Base-by-base conservation (phyloP, 2,888 invertebrate species). In the Sesia bembeciformis region DNA sequence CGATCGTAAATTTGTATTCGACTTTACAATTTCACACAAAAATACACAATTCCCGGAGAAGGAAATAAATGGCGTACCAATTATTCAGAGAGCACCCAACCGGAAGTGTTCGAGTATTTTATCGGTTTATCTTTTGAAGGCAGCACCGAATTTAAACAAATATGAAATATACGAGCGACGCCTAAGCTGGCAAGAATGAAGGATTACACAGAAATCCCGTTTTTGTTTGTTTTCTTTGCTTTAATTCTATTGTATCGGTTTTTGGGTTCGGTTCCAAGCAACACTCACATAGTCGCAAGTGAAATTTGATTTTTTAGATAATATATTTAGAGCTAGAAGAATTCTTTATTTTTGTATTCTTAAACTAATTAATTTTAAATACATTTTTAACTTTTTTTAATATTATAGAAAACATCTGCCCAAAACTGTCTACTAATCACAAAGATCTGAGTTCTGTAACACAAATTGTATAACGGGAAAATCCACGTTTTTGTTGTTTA, bases 201-300 rank as follows among this genome's bases (percentile, higher is more conserved):
- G 79, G 84, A 86, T 88, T 88, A 87, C 81, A 76, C 60, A 72
- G 79, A 84, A 88, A 89, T 81, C 83, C 81, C 85, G 86, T 88
- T 86, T 84, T 88, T 89, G 87, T 88, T 88, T 89, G 83, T 88
- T 86, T 88, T 84, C 86, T 87, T 87, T 81, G 61, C 63, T 58
- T 62, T 82, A 78, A 83, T 76, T 75, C 84, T 75, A 78, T 85
- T 84, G 79, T 84, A 66, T 63, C 56, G 63, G 60, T 62, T 57
- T 23, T 64, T 52, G 23, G n/a, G 40, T 52, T 52, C 39, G 52
- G n/a, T 52, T 39, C 40, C 7, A 6, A 50, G 38, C 7, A 23
- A 46, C 46, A 23, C 46, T 23, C 23, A 8, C 23, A 46, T 23
- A 46, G 8, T 8, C 8, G 23, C 23, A 23, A 23, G 23, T 23